phyloP scores from a whole-genome alignment of 1,140 invertebrate genomes.

The Epicauta chinensis region DNA sequence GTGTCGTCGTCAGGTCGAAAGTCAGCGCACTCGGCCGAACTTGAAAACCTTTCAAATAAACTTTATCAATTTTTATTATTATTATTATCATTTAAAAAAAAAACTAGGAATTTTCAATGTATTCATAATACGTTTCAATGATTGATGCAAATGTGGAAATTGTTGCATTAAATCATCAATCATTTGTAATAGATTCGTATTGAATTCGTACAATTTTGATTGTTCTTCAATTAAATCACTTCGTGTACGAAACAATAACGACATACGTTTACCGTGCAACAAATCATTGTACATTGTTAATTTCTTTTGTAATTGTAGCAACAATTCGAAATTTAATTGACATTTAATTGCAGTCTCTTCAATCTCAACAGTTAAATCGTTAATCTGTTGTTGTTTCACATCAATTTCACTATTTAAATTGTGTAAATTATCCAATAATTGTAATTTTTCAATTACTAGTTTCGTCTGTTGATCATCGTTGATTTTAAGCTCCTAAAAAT shows the following conservation, averaged over 20 bases:
- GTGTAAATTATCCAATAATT: slow-evolving; percentile 27
- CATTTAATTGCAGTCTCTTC: slow-evolving; percentile 33
- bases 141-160: too few relatives aligned
- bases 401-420: slow-evolving; percentile 37
- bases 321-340: slow-evolving; percentile 51
- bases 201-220: too few relatives aligned
- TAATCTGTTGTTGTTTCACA: slow-evolving; percentile 29
- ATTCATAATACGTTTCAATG: too few relatives aligned
- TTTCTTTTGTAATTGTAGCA: slow-evolving; percentile 55
- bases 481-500: slow-evolving; percentile 22
- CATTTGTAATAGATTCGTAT: too few relatives aligned
- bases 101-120: too few relatives aligned
- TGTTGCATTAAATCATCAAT: too few relatives aligned
- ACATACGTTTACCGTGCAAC: slow-evolving; percentile 36
- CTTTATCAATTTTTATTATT: too few relatives aligned
- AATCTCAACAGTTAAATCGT: slow-evolving; percentile 16
- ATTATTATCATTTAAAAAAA: too few relatives aligned
- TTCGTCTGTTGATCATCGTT: not conserved
- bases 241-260: too few relatives aligned
- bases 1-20: slow-evolving; percentile 4
- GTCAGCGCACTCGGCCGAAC: slow-evolving; percentile 12
- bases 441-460: not conserved
- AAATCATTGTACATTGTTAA: slow-evolving; percentile 50
- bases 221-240: too few relatives aligned
- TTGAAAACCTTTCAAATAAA: too few relatives aligned